These are phyloP conservation scores for Eurosta solidaginis DNA, from an alignment of 1,140 invertebrate species.

Conservation along the genomic window DNA sequence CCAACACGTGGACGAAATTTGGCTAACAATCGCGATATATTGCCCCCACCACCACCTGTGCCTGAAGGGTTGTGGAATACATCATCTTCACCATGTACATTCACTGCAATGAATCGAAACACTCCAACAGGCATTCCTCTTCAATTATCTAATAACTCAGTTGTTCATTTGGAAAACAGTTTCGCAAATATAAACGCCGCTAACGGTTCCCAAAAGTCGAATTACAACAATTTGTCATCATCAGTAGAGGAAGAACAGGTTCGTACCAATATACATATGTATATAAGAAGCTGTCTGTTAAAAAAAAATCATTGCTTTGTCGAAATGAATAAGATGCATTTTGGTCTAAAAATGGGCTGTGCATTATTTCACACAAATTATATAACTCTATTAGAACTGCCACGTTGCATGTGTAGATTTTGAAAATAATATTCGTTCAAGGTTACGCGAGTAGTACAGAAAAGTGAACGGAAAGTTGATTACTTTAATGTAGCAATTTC, in stretches of 20 bases:
- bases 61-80: constrained; percentile 64
- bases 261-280: no score
- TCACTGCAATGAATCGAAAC: constrained; percentile 7
- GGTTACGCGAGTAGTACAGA: no score
- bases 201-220: not conserved
- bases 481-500: no score
- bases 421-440: no score
- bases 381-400: no score
- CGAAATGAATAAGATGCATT: no score
- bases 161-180: not conserved
- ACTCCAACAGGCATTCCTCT: not conserved
- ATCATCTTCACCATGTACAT: constrained; percentile 58
- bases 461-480: no score
- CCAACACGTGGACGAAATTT: constrained; percentile 72
- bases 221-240: not conserved
- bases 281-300: no score
- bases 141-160: not conserved
- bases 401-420: no score
- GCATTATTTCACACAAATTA: not conserved
- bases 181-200: not conserved
- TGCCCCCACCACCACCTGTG: constrained; percentile 89
- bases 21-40: constrained; percentile 69
- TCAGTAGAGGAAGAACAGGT: not conserved
- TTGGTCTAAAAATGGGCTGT: not conserved
- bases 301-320: no score